Conservation (phyloP, 2,113 vertebrate species). For the Smithornis capensis region DNA sequence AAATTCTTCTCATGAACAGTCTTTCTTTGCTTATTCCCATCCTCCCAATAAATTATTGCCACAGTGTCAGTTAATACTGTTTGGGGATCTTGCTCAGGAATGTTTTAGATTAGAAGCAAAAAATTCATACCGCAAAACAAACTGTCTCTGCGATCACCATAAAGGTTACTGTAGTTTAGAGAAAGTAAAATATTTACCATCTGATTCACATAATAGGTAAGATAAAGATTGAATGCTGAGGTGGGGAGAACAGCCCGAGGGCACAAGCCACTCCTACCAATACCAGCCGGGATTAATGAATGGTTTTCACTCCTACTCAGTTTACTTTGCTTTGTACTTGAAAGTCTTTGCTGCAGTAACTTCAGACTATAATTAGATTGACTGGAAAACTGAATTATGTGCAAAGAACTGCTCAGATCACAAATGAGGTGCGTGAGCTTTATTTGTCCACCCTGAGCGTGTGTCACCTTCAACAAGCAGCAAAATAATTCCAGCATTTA, state of each 20-base stretch:
- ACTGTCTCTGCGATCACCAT: neutral
- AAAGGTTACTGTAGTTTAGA: constrained; percentile 27
- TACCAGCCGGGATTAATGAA: constrained; percentile 5
- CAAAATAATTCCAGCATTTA: constrained; percentile 15
- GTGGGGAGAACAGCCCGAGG: neutral
- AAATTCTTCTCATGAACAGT: constrained; percentile 4
- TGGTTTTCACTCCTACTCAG: neutral
- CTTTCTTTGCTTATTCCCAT: constrained; percentile 22
- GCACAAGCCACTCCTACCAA: neutral
- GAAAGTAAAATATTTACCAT: constrained; percentile 50
- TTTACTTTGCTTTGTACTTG: constrained; percentile 54
- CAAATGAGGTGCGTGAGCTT: constrained; percentile 2
- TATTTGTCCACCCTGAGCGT: constrained; percentile 2
- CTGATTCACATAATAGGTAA: constrained; percentile 23
- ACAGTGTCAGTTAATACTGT: neutral
- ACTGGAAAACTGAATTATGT: constrained; percentile 52
- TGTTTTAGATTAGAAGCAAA: neutral
- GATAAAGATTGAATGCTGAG: constrained; percentile 7
- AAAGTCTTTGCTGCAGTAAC: constrained; percentile 50
- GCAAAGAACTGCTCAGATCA: constrained; percentile 23
- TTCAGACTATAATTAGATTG: constrained; percentile 59
- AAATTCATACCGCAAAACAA: neutral
- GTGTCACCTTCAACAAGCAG: constrained; percentile 43
- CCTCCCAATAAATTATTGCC: constrained; percentile 24
- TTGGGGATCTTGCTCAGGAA: constrained; percentile 5